Percentiles rank a stretch among this genome's conserved stretches.
phyloP scores from a whole-genome alignment of 1,140 invertebrate genomes.

The Listronotus bonariensis region DNA sequence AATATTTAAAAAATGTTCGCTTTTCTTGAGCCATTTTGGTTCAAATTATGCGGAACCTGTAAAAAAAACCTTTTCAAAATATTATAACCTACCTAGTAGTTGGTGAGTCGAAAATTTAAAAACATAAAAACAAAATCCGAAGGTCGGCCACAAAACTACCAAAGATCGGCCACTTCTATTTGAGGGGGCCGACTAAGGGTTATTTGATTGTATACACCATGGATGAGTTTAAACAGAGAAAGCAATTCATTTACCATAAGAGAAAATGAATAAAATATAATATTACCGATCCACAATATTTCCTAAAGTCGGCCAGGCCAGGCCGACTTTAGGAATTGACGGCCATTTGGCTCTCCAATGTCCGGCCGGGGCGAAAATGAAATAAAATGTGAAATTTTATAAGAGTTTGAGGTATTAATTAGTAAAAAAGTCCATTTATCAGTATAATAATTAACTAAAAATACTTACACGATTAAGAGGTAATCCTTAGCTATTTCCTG shows the following conservation, averaged over 20 bases:
- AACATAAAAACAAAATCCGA: too few relatives aligned
- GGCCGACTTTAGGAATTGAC: too few relatives aligned
- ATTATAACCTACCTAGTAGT: too few relatives aligned
- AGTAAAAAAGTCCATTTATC: too few relatives aligned
- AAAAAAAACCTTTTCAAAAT: slow-evolving; percentile 9
- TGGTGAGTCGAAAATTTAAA: too few relatives aligned
- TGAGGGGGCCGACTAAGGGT: slow-evolving; percentile 4
- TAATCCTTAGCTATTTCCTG: too few relatives aligned
- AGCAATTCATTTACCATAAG: neutral
- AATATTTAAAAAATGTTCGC: slow-evolving; percentile 23
- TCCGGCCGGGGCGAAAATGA: too few relatives aligned
- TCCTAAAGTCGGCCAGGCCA: slow-evolving; percentile 1
- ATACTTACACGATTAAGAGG: slow-evolving; percentile 1
- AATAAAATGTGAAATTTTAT: too few relatives aligned
- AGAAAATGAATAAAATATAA: slow-evolving; percentile 5
- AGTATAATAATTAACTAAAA: slow-evolving; percentile 6
- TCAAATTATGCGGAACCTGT: slow-evolving; percentile 7
- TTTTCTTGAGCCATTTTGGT: slow-evolving; percentile 10
- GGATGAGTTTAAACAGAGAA: neutral
- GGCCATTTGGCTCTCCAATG: too few relatives aligned
- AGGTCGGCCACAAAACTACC: too few relatives aligned
- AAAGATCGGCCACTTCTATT: too few relatives aligned
- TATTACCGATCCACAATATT: neutral
- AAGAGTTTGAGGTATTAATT: too few relatives aligned
- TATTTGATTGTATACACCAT: slow-evolving; percentile 2